phyloP scores from a whole-genome alignment of 2,888 invertebrate species.

The Chymomyza amoena region DNA sequence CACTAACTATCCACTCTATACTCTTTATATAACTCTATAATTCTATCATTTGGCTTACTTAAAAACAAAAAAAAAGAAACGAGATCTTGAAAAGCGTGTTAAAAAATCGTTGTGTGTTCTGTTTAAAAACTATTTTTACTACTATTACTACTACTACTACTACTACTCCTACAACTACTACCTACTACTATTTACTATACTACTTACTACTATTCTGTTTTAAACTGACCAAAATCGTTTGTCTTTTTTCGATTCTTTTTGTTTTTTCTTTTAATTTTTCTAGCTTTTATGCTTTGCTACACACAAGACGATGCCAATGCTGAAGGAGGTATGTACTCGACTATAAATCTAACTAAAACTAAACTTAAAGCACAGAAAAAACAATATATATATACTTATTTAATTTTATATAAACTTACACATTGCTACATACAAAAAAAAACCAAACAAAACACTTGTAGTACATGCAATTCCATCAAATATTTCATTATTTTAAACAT shows the following conservation, averaged over 20 bases:
- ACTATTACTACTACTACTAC: background rate
- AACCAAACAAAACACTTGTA: slow-evolving; percentile 14
- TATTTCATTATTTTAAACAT: slow-evolving; percentile 15
- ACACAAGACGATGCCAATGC: slow-evolving; percentile 94
- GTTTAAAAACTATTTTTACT: background rate
- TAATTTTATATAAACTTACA: background rate
- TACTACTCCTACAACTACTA: slow-evolving; percentile 7
- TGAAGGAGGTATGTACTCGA: slow-evolving; percentile 90
- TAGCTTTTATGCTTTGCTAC: slow-evolving; percentile 96
- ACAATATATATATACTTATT: slow-evolving; percentile 7
- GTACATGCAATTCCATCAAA: slow-evolving; percentile 34
- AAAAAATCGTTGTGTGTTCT: background rate
- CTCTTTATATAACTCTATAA: background rate
- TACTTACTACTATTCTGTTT: slow-evolving; percentile 81
- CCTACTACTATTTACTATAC: slow-evolving; percentile 8
- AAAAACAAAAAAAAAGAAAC: background rate
- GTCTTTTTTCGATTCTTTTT: slow-evolving; percentile 68
- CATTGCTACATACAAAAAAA: slow-evolving; percentile 9
- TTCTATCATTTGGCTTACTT: background rate
- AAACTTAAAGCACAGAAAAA: slow-evolving; percentile 19
- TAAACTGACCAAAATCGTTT: slow-evolving; percentile 84
- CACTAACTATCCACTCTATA: background rate
- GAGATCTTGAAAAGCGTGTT: background rate
- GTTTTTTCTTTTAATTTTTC: slow-evolving; percentile 79
- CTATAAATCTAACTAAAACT: slow-evolving; percentile 42